Conservation (phyloP, 1,140 invertebrate species). For the Ridgeia piscesae region DNA sequence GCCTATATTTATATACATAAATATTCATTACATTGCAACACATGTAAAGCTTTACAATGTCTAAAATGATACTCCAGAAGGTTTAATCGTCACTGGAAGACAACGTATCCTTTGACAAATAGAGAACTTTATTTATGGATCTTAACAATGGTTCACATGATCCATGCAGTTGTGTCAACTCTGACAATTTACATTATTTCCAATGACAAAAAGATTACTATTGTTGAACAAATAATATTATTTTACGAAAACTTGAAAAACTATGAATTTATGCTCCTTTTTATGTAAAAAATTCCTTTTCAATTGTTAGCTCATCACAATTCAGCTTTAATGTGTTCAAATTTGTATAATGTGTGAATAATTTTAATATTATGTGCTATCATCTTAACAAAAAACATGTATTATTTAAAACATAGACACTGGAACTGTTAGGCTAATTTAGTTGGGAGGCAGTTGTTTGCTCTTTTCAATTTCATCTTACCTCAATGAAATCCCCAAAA, state of each 20-base stretch:
- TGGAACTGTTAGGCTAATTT: no score
- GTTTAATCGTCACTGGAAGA: not conserved
- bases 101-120: not conserved
- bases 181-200: not conserved
- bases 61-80: not conserved
- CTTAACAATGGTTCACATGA: no score
- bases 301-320: no score
- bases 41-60: conserved; percentile 13
- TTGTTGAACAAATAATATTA: not conserved
- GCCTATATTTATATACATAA: not conserved
- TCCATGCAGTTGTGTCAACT: not conserved
- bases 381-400: no score
- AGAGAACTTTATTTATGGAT: not conserved
- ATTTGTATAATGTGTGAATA: no score
- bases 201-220: not conserved
- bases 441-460: not conserved
- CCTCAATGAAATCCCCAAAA: no score
- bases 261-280: not conserved
- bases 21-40: not conserved
- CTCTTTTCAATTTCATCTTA: not conserved
- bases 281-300: no score
- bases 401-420: no score
- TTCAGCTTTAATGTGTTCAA: no score
- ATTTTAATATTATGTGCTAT: no score
- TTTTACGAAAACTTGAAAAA: not conserved